Evolutionary conservation across 2,113 vertebrate genomes (phyloP).

Genomic region (Notiomystis cincta): DNA sequence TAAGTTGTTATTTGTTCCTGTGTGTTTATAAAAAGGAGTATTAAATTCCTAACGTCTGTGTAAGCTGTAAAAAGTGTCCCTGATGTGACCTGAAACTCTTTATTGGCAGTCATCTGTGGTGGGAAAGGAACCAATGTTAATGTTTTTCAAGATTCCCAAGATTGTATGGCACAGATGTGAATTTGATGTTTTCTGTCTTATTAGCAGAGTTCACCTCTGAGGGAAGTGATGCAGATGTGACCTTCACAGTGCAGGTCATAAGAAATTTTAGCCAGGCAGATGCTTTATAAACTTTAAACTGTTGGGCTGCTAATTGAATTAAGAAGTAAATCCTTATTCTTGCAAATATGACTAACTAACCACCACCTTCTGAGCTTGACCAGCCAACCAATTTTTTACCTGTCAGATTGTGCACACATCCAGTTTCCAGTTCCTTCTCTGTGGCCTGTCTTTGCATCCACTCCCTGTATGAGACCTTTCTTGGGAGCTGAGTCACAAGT

Average conservation of each 20-base stretch:
- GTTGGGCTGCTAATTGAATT: not conserved
- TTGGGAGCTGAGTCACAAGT: accelerated
- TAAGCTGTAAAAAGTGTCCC: not conserved
- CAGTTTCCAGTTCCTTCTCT: not conserved
- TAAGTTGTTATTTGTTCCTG: not conserved
- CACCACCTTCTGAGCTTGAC: not conserved
- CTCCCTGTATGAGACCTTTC: not conserved
- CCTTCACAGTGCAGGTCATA: too few species aligned
- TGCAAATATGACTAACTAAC: not conserved
- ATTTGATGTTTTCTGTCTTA: not conserved
- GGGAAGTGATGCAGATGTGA: not conserved
- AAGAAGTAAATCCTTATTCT: not conserved
- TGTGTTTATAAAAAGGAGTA: not conserved
- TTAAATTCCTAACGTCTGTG: accelerated
- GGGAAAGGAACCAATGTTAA: not conserved
- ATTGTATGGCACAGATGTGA: too few species aligned
- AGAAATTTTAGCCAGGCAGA: not conserved
- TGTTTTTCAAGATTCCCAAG: not conserved
- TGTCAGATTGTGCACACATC: accelerated
- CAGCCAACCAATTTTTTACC: not conserved
- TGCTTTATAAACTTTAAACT: not conserved
- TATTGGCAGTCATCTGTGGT: not conserved
- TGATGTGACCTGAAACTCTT: not conserved
- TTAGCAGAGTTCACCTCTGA: accelerated
- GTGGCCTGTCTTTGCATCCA: not conserved